Percentiles rank a stretch among this genome's conserved stretches.
Evolutionary conservation across 1,140 invertebrate genomes (phyloP).

Genomic region (Drosophila bocqueti): DNA sequence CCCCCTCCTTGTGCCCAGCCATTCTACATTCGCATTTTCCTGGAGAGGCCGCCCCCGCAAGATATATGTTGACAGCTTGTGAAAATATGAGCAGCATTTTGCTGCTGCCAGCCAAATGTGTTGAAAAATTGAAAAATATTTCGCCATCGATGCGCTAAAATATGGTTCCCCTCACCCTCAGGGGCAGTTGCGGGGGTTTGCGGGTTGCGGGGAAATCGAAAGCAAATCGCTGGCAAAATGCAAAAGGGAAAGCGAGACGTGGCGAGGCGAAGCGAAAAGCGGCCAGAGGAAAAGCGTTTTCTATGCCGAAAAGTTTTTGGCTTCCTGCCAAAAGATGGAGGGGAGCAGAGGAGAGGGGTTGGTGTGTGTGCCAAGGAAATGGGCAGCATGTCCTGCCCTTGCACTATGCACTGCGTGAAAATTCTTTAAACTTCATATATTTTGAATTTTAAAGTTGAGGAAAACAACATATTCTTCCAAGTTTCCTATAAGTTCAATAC

Average conservation of each 20-base stretch:
- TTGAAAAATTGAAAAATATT: constrained; percentile 84
- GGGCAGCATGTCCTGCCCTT: constrained; percentile 41
- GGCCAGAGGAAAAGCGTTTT: constrained; percentile 45
- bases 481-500: not conserved
- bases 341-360: not conserved
- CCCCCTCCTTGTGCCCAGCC: not conserved
- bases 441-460: not conserved
- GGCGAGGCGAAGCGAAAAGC: not conserved
- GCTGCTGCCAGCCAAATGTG: constrained; percentile 81
- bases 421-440: accelerated
- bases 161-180: constrained; percentile 58
- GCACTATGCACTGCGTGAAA: constrained; percentile 5
- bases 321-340: constrained; percentile 49
- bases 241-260: constrained; percentile 40
- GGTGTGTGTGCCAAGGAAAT: constrained; percentile 23
- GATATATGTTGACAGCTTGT: constrained; percentile 81
- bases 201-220: constrained; percentile 19
- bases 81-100: constrained; percentile 81
- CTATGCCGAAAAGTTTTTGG: constrained; percentile 67
- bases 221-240: constrained; percentile 69
- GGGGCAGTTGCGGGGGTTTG: not conserved
- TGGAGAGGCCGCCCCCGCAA: constrained; percentile 33
- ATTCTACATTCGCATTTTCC: constrained; percentile 3
- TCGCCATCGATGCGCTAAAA: constrained; percentile 79
- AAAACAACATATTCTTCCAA: not conserved